These are phyloP conservation scores for Mesorhabditis sp. DNA, from an alignment of 2,888 invertebrate genomes.

Conservation along the genomic window DNA sequence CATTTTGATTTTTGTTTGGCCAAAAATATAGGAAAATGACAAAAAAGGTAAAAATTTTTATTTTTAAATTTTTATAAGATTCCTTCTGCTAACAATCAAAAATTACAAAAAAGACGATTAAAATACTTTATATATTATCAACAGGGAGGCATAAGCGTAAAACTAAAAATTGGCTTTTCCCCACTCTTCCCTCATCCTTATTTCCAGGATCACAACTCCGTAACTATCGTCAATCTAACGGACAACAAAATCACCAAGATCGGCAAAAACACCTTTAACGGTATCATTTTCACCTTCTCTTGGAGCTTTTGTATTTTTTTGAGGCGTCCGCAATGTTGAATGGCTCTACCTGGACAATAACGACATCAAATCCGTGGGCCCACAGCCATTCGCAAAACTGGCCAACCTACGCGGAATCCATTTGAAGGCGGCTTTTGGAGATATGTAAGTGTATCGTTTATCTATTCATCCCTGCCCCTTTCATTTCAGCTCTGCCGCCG, in stretches of 20 bases:
- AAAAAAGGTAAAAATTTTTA: no score
- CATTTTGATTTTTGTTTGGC: no score
- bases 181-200: not conserved
- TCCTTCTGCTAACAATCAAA: no score
- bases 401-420: not conserved
- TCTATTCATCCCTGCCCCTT: not conserved
- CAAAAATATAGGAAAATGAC: no score
- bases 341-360: not conserved
- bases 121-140: no score
- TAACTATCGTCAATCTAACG: not conserved
- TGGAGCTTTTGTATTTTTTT: not conserved
- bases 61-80: no score
- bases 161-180: not conserved
- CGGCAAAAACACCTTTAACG: not conserved
- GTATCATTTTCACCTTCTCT: not conserved
- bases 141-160: no score
- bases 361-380: not conserved
- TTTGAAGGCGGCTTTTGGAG: not conserved
- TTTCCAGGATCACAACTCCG: not conserved
- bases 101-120: no score
- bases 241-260: not conserved
- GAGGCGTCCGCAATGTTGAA: not conserved
- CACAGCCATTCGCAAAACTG: not conserved
- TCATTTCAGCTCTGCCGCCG: not conserved
- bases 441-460: not conserved